These are phyloP conservation scores for Chouioia cunea DNA, from an alignment of 2,888 invertebrate species.

Conservation along the genomic window DNA sequence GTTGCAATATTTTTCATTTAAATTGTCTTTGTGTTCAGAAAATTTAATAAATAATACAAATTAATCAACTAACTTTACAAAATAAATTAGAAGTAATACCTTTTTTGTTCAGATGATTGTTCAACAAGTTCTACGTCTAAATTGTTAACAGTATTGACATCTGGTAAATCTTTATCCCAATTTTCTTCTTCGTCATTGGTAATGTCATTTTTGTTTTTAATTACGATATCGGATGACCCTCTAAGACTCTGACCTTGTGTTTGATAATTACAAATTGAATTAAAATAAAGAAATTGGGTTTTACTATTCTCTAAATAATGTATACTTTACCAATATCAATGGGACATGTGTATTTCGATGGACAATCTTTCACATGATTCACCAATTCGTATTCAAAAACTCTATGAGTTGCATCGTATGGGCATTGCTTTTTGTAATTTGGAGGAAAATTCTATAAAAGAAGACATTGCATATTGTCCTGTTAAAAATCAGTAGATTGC, in stretches of 20 bases:
- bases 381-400: constrained; percentile 55
- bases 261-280: constrained; percentile 1
- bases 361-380: constrained; percentile 57
- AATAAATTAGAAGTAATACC: too few species aligned
- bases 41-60: background rate
- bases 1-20: too few species aligned
- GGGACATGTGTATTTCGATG: constrained; percentile 50
- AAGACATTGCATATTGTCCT: background rate
- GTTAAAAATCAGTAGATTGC: background rate
- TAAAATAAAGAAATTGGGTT: constrained; percentile 21
- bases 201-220: constrained; percentile 47
- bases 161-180: constrained; percentile 52
- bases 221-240: constrained; percentile 11
- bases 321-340: constrained; percentile 49
- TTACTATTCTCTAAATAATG: background rate
- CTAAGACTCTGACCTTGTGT: background rate
- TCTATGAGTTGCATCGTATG: constrained; percentile 63
- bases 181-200: constrained; percentile 56
- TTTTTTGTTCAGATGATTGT: too few species aligned
- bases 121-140: too few species aligned
- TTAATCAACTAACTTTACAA: background rate
- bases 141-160: too few species aligned
- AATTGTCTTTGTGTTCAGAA: too few species aligned
- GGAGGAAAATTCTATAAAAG: constrained; percentile 57
- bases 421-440: constrained; percentile 60